These are phyloP conservation scores for Leptura quadrifasciata DNA, from an alignment of 2,888 invertebrate genomes.

Conservation along the genomic window DNA sequence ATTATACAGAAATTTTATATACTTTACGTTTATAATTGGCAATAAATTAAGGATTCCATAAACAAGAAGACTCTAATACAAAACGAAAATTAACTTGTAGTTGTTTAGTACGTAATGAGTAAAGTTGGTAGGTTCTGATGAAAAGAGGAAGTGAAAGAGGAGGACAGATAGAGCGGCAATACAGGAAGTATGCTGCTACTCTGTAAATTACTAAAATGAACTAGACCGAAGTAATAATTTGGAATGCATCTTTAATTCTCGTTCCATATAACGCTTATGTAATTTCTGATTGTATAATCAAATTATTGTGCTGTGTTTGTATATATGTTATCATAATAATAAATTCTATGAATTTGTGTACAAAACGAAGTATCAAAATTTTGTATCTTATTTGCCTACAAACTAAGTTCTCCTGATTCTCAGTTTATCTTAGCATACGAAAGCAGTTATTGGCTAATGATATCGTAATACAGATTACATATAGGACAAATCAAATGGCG, in stretches of 20 bases:
- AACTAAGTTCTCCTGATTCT: no score
- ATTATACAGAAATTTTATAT: not conserved
- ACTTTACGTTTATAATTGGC: conserved; percentile 51
- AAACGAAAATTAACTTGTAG: conserved; percentile 55
- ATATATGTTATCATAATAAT: no score
- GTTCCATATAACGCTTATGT: not conserved
- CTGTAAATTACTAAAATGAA: conserved; percentile 14
- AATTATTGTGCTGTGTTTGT: not conserved
- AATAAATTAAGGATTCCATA: conserved; percentile 55
- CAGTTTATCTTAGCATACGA: no score
- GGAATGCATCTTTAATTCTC: not conserved
- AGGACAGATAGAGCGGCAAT: conserved; percentile 14
- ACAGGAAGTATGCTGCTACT: conserved; percentile 14
- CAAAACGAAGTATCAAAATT: no score
- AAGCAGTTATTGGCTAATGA: no score
- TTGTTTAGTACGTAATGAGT: conserved; percentile 54
- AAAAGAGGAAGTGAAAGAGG: conserved; percentile 27
- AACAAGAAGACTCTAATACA: conserved; percentile 50
- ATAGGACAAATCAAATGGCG: no score
- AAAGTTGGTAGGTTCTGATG: conserved; percentile 49
- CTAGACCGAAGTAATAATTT: not conserved
- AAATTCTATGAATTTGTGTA: no score
- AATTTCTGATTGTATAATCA: not conserved
- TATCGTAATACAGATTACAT: no score
- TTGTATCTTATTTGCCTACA: no score